A percentile compares a stretch with the other conserved stretches of the same genome.
These are phyloP conservation scores for Esox niger DNA, from an alignment of 2,113 vertebrate genomes.

Conservation along the genomic window DNA sequence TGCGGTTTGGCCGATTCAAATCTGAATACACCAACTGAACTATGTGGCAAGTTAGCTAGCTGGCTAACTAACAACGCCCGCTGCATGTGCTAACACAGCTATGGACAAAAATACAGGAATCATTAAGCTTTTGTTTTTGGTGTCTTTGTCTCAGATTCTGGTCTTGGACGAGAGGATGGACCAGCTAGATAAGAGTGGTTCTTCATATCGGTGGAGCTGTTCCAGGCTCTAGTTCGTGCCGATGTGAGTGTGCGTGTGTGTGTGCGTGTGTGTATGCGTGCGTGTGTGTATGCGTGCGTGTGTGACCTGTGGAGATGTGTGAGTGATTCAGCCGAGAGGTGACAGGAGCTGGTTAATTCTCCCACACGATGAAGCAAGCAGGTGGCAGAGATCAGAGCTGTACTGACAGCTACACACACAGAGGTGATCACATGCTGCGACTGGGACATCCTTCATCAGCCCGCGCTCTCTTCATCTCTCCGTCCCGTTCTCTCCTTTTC, in stretches of 20 bases:
- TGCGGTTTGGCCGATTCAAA: constrained; percentile 60
- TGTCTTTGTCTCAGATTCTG: too few species aligned
- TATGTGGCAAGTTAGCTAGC: constrained; percentile 47
- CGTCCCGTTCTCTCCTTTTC: constrained; percentile 6
- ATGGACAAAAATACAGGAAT: too few species aligned
- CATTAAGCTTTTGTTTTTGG: too few species aligned
- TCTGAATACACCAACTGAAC: constrained; percentile 29
- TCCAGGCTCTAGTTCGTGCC: too few species aligned
- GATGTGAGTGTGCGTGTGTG: constrained; percentile 20
- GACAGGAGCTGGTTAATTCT: constrained; percentile 44
- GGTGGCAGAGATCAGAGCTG: constrained; percentile 29
- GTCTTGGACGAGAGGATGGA: too few species aligned
- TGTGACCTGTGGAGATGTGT: constrained; percentile 19
- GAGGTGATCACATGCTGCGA: constrained; percentile 39
- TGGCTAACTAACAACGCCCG: constrained; percentile 16
- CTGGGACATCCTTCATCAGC: constrained; percentile 32
- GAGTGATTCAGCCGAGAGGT: constrained; percentile 38
- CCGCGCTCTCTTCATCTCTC: constrained; percentile 2
- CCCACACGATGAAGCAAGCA: constrained; percentile 12
- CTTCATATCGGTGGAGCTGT: too few species aligned
- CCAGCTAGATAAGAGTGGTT: too few species aligned
- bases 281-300: constrained; percentile 6
- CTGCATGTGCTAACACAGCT: too few species aligned
- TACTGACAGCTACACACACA: constrained; percentile 45
- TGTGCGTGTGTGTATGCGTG: not conserved